Evolutionary conservation across 2,113 vertebrate species (phyloP).

Genomic region (Thamnophis sirtalis): DNA sequence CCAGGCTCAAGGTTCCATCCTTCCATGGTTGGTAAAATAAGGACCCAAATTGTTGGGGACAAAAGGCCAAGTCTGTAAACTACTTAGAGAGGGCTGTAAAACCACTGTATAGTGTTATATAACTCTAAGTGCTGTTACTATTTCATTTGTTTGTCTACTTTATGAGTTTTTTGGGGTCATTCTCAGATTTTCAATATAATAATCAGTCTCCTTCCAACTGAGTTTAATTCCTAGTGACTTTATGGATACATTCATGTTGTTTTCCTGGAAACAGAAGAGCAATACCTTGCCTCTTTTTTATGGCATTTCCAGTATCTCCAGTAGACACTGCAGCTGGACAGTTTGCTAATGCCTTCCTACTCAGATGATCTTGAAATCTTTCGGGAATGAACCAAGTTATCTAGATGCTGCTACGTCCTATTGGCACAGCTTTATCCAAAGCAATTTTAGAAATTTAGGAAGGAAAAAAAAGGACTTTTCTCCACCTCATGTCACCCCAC

Average conservation of each 20-base stretch:
- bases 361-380: background rate
- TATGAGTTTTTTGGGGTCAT: background rate
- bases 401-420: background rate
- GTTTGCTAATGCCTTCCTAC: background rate
- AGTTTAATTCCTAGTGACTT: background rate
- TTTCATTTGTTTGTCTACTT: background rate
- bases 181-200: background rate
- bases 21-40: no score
- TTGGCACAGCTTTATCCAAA: background rate
- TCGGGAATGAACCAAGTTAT: background rate
- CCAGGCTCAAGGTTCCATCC: no score
- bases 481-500: background rate
- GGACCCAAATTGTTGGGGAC: no score
- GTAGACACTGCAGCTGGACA: background rate
- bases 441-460: background rate
- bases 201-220: background rate
- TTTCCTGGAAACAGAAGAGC: background rate
- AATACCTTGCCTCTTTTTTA: background rate
- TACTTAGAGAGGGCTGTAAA: no score
- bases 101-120: no score
- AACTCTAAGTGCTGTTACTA: no score
- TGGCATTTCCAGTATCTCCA: background rate
- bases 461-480: background rate
- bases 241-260: background rate
- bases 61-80: no score